phyloP scores from a whole-genome alignment of 2,113 vertebrate genomes.

The Elephas maximus region DNA sequence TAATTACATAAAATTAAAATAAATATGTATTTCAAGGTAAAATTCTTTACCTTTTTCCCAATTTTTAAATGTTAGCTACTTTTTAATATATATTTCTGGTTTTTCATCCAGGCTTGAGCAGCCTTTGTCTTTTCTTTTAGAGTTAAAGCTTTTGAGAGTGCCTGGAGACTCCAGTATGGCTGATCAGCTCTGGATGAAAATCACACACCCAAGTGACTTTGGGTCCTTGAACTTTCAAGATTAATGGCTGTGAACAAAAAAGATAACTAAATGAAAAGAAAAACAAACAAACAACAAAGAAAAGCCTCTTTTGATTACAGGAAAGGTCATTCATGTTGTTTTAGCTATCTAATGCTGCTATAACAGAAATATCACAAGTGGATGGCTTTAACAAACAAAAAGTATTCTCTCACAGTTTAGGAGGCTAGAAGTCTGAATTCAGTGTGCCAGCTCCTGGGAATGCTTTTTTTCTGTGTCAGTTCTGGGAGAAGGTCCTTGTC shows the following conservation, averaged over 20 bases:
- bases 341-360: too few relatives aligned
- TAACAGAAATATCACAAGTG: too few relatives aligned
- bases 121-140: neutral
- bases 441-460: too few relatives aligned
- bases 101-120: neutral
- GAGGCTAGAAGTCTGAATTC: too few relatives aligned
- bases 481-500: too few relatives aligned
- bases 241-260: neutral
- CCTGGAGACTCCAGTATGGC: neutral
- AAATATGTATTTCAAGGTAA: neutral
- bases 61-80: neutral
- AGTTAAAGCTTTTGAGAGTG: neutral
- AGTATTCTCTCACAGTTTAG: too few relatives aligned
- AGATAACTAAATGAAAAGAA: neutral
- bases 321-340: neutral
- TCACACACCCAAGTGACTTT: neutral
- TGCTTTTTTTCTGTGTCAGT: too few relatives aligned
- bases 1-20: neutral
- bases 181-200: neutral
- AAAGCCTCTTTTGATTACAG: neutral
- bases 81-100: neutral
- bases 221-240: neutral
- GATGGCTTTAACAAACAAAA: too few relatives aligned
- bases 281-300: neutral
- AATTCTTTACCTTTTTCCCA: neutral